phyloP scores from a whole-genome alignment of 1,140 invertebrate genomes.

The Trinorchestia longiramus region DNA sequence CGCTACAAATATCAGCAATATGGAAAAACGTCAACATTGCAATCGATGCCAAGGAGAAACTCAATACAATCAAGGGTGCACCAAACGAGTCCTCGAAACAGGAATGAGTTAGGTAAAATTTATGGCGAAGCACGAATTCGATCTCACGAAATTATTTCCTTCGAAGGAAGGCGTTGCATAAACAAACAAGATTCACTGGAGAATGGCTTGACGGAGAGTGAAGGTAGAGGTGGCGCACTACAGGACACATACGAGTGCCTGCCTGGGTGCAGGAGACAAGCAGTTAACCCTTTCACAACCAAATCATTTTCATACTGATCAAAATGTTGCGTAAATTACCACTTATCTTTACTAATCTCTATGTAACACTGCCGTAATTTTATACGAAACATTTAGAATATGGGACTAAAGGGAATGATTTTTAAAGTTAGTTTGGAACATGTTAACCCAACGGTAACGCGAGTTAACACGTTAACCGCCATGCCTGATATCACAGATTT shows the following conservation, averaged over 20 bases:
- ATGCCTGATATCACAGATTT: too few species aligned
- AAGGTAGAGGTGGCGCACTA: neutral
- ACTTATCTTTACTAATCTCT: too few species aligned
- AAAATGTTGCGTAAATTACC: too few species aligned
- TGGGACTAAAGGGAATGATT: too few species aligned
- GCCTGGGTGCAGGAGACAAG: neutral
- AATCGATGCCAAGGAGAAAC: neutral
- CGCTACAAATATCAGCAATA: neutral
- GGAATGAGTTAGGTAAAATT: neutral
- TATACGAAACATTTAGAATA: too few species aligned
- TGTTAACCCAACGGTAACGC: too few species aligned
- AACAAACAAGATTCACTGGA: neutral
- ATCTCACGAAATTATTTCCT: neutral
- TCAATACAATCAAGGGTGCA: neutral
- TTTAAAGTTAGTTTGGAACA: too few species aligned
- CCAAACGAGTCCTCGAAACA: neutral
- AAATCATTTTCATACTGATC: too few species aligned
- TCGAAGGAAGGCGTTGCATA: neutral
- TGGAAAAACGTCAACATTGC: neutral
- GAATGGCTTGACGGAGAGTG: neutral
- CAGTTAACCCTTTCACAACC: too few species aligned
- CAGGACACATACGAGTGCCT: neutral
- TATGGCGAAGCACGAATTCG: neutral
- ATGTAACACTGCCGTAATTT: too few species aligned
- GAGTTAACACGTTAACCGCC: too few species aligned